phyloP scores from a whole-genome alignment of 2,113 vertebrate species.

The Struthio camelus region DNA sequence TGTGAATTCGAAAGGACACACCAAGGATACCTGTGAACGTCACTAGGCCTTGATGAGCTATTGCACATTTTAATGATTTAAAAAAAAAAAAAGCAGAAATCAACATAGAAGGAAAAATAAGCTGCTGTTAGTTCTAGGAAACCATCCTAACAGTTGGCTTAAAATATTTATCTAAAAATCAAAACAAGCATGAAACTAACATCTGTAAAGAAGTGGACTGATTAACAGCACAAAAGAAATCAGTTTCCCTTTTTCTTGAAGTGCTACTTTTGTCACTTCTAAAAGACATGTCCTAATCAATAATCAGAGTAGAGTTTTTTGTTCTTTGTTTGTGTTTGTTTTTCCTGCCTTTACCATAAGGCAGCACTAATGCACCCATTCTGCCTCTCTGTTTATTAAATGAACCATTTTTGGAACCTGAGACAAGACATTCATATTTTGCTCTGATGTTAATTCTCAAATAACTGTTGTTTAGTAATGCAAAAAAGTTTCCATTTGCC shows the following conservation, averaged over 20 bases:
- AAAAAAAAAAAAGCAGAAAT: neutral
- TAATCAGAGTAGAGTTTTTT: neutral
- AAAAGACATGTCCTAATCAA: neutral
- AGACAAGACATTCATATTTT: neutral
- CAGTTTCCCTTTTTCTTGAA: neutral
- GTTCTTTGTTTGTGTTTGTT: no score
- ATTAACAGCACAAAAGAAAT: neutral
- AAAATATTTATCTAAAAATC: neutral
- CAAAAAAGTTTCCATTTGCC: constrained; percentile 31
- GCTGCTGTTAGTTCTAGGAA: constrained; percentile 4
- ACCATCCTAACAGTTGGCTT: neutral
- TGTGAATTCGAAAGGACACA: neutral
- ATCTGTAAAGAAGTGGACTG: neutral
- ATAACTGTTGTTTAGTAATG: neutral
- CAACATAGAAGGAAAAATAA: neutral
- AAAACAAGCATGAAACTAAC: neutral
- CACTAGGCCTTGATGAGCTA: neutral
- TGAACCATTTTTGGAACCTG: constrained; percentile 4
- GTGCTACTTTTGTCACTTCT: neutral
- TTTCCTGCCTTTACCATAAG: neutral
- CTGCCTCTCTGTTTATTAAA: neutral
- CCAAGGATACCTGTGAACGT: neutral
- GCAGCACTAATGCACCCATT: neutral
- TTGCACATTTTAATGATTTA: neutral
- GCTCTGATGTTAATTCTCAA: neutral